These are phyloP conservation scores for Heteromyza rotundicornis DNA, from an alignment of 2,888 invertebrate species.

Conservation along the genomic window DNA sequence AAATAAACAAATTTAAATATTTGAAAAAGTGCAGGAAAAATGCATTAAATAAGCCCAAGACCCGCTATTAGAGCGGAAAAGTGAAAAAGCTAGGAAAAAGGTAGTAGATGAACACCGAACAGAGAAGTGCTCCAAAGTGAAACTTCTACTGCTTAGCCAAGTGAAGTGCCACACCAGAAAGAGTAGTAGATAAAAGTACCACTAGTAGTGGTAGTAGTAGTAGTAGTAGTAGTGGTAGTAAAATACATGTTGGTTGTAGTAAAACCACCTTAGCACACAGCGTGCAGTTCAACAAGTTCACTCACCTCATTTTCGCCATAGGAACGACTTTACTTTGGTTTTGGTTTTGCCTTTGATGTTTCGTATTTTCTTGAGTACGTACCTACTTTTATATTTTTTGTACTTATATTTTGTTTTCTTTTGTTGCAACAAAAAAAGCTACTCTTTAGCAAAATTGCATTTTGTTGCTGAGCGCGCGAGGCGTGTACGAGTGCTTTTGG, in stretches of 20 bases:
- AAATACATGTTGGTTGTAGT: no score
- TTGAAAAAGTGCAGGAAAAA: no score
- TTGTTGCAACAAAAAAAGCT: neutral
- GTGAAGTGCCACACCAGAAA: neutral
- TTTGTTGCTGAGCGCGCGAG: neutral
- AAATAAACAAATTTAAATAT: no score
- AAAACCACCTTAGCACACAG: no score
- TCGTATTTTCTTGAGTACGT: neutral
- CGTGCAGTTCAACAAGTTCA: slow-evolving; percentile 35
- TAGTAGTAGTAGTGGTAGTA: no score
- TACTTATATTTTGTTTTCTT: neutral
- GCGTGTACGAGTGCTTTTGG: no score
- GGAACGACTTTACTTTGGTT: slow-evolving; percentile 30
- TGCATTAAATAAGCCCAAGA: no score
- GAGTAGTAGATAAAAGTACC: neutral
- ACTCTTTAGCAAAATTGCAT: no score
- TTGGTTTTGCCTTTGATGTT: slow-evolving; percentile 13
- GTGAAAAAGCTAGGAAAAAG: neutral
- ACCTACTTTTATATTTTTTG: no score
- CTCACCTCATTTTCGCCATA: slow-evolving; percentile 36
- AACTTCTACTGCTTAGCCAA: neutral
- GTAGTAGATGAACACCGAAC: neutral
- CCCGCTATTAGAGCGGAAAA: neutral
- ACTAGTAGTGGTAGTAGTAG: no score
- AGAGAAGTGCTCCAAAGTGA: neutral